phyloP scores from a whole-genome alignment of 1,140 invertebrate species.

The Atopsyche davidsoni region DNA sequence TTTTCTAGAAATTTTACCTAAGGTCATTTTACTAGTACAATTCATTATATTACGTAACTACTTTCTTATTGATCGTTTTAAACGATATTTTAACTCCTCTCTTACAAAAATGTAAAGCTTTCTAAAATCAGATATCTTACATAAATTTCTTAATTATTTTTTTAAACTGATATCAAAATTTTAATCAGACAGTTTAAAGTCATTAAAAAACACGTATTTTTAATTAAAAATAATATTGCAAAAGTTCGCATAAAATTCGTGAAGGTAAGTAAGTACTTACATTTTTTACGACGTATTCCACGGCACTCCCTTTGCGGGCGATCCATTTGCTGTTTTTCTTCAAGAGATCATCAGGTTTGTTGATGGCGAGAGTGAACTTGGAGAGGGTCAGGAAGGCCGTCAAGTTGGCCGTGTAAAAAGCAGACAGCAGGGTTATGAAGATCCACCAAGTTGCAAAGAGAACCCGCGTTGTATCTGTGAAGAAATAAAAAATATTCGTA shows the following conservation, averaged over 20 bases:
- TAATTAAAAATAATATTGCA: neutral
- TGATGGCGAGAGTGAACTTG: slow-evolving; percentile 71
- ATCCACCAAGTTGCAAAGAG: slow-evolving; percentile 89
- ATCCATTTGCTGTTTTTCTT: slow-evolving; percentile 63
- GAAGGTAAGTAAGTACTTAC: slow-evolving; percentile 40
- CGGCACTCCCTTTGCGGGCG: slow-evolving; percentile 55
- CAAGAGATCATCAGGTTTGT: slow-evolving; percentile 61
- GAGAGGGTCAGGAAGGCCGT: slow-evolving; percentile 83
- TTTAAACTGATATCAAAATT: too few species aligned
- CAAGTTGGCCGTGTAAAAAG: slow-evolving; percentile 88
- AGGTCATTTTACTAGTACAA: too few species aligned
- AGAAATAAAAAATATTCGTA: too few species aligned
- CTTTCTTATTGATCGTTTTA: too few species aligned
- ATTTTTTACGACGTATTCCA: slow-evolving; percentile 58
- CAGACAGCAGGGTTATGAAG: slow-evolving; percentile 78
- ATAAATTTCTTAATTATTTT: too few species aligned
- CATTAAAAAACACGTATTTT: too few species aligned
- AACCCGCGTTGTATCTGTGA: slow-evolving; percentile 72
- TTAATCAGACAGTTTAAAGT: too few species aligned
- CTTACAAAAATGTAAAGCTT: too few species aligned
- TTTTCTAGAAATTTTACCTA: too few species aligned
- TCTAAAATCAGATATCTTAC: too few species aligned
- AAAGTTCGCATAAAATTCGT: slow-evolving; percentile 1
- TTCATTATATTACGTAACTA: too few species aligned
- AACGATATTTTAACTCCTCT: too few species aligned